Base-by-base conservation (phyloP, 2,888 invertebrate genomes). In the Agelastica alni region DNA sequence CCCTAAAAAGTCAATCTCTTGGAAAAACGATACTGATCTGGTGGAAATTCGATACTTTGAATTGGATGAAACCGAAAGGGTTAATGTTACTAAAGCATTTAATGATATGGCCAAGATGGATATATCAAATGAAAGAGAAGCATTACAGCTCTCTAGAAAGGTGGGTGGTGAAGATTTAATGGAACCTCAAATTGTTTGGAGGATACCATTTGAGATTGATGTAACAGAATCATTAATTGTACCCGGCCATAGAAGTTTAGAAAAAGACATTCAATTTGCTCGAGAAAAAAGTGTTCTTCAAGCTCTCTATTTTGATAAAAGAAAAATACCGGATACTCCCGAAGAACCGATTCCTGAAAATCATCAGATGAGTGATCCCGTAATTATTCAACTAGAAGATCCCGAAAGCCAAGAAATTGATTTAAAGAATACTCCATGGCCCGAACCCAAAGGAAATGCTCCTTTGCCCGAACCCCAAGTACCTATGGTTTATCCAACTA, bases 1-100 rank as follows among this genome's bases (percentile, higher is more conserved):
- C 2, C 88, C 88, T 2, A 93, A 90, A 72, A 90, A 91, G 75
- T 84, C 85, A 64, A 72, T 77, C 16, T 67, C 86, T 70, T 96
- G 93, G 89, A 89, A 88, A 70, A 83, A 87, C 2, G 93, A 94
- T 54, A 77, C 83, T 4, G 85, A 89, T 62, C 79, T 98, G 22
- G 90, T 90, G 66, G 87, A 91, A 69, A 81, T 93, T 52, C 87
- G 89, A 67, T 96, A 86, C 77, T 97, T 98, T 76, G 96, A 96
- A 75, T 78, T 96, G 63, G 96, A 97, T 76, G 96, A 96, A 78
- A 95, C 91, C 10, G 97, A 98, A 78, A 84, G 97, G 70, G 93
- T 95, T 1, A 97, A 97, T 78, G 96, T 97, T 1, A 94, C 88
- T 2, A 93, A 88, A 77, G 90, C 85, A 22, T 96, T 96, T 77